Conservation (phyloP, 2,888 invertebrate species). For the Drosophila affinis region DNA sequence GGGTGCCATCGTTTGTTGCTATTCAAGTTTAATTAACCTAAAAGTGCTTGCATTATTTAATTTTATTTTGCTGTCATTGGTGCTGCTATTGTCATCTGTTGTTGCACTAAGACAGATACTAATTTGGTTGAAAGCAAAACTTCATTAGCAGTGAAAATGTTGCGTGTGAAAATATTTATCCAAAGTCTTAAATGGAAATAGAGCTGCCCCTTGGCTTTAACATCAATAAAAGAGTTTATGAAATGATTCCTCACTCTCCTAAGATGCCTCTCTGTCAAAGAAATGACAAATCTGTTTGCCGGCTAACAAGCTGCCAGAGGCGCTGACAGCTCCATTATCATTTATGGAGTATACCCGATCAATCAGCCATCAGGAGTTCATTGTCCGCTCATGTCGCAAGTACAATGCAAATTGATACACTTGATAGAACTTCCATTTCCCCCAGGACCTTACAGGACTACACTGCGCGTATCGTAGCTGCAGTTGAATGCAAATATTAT, state of each 20-base stretch:
- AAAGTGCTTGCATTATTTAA: conserved; percentile 80
- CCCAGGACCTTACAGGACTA: conserved; percentile 41
- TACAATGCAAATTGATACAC: conserved; percentile 66
- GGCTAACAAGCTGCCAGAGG: neutral
- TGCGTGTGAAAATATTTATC: conserved; percentile 78
- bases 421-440: conserved; percentile 75
- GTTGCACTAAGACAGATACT: conserved; percentile 40
- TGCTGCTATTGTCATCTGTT: conserved; percentile 13
- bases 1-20: conserved; percentile 65
- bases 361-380: conserved; percentile 46
- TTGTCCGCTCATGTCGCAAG: conserved; percentile 34
- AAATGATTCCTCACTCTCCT: neutral
- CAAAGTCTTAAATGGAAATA: conserved; percentile 45
- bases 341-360: conserved; percentile 23
- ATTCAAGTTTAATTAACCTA: conserved; percentile 80
- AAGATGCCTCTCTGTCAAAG: neutral
- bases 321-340: conserved; percentile 31
- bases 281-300: conserved; percentile 4
- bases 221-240: neutral
- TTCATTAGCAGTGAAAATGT: conserved; percentile 76
- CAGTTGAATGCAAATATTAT: conserved; percentile 70
- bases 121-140: conserved; percentile 77
- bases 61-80: conserved; percentile 66
- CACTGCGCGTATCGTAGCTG: conserved; percentile 22
- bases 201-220: neutral